Base-by-base conservation (phyloP, 1,140 invertebrate genomes). In the Nasonia longicornis region DNA sequence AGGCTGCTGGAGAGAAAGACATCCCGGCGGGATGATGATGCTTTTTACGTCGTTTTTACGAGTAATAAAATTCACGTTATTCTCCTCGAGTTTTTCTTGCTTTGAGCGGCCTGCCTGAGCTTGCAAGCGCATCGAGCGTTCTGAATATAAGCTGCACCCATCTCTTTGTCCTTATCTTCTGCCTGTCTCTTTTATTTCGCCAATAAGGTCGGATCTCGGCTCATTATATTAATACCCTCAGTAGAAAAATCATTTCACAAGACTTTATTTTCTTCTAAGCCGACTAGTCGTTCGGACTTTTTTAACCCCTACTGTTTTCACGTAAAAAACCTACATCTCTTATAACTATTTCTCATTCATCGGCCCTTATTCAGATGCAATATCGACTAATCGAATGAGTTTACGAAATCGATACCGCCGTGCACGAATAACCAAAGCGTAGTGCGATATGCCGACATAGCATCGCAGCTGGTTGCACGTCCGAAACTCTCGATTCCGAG, bases 31-130 rank as follows among this genome's bases (percentile, higher is more conserved):
- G 69, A 79, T 72, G 52, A n/a, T 48, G 48, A 78, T 78, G 67
- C 77, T 80, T 83, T 79, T 77, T 74, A 79, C 72, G 71, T 79
- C 67, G 63, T 38, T 38, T 83, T 83, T 83, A 83, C 72, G 80
- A 79, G 79, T 81, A 79, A 83, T 80, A 85, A 85, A 85, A 83
- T 83, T 81, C 82, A 45, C 76, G 66, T 78, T 81, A 82, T 80
- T 69, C 72, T 48, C 45, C 73, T 73, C 78, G 79, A 81, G 79
- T 77, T 71, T 71, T 71, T 78, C 67, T 78, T 58, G 26, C 48
- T 48, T 58, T 45, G 31, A 29, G 67, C 77, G 22, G 0, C n/a
- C 45, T 48, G 45, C 45, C 45, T 48, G 45, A 3, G 42, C 12
- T 45, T 12, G 45, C 45, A 48, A 48, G 16, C 22, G 29, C 48